Evolutionary conservation across 2,888 invertebrate genomes (phyloP).

Genomic region (Pristionchus fissidentatus): DNA sequence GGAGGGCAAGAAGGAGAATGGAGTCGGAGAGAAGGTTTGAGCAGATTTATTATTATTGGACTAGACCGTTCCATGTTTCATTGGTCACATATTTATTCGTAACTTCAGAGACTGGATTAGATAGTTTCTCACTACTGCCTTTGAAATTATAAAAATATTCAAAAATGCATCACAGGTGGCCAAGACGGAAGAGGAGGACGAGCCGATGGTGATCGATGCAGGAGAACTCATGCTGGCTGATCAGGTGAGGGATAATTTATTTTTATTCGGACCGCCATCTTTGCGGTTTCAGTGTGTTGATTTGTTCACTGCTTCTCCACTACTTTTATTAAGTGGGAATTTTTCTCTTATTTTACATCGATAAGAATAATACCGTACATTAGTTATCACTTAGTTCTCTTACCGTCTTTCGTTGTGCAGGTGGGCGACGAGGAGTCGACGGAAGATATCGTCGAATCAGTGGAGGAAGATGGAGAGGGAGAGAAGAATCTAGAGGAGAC

Average conservation of each 20-base stretch:
- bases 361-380: background rate
- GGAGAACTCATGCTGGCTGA: conserved; percentile 49
- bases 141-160: background rate
- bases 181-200: conserved; percentile 43
- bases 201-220: conserved; percentile 45
- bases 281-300: no score
- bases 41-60: background rate
- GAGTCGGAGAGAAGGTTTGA: conserved; percentile 37
- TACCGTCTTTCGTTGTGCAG: background rate
- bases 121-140: background rate
- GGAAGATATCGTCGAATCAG: background rate
- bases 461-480: conserved; percentile 13
- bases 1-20: conserved; percentile 48
- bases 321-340: no score
- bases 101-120: background rate
- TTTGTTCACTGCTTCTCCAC: no score
- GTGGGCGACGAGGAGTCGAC: conserved; percentile 28
- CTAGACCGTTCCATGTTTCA: no score
- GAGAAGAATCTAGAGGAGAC: background rate
- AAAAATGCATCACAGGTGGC: background rate
- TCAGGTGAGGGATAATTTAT: conserved; percentile 32
- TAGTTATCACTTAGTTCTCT: background rate
- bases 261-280: no score
- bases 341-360: no score
- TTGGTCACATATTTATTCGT: background rate